Conservation (phyloP, 2,888 invertebrate species). For the Dicranocentrus wangi region DNA sequence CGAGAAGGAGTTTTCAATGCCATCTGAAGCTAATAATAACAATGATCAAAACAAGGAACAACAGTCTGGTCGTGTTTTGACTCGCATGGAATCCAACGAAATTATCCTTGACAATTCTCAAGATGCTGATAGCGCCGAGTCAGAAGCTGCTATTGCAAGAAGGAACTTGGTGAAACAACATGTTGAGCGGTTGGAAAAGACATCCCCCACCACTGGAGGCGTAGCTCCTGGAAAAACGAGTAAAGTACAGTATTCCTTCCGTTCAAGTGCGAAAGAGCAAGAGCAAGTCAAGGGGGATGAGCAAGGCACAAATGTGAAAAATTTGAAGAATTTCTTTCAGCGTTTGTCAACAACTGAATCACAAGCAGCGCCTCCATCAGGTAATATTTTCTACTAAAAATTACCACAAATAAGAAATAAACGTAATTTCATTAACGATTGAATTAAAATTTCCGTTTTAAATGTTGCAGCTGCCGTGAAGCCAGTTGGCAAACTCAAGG, state of each 20-base stretch:
- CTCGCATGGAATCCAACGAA: slow-evolving; percentile 27
- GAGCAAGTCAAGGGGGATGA: slow-evolving; percentile 1
- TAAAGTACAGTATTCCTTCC: slow-evolving; percentile 51
- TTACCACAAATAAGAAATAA: not conserved
- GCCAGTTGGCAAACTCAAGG: slow-evolving; percentile 50
- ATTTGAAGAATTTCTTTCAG: slow-evolving; percentile 62
- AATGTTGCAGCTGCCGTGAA: slow-evolving; percentile 24
- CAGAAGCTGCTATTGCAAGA: slow-evolving; percentile 37
- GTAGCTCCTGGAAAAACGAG: no score
- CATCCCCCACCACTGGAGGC: slow-evolving; percentile 12
- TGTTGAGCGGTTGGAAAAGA: slow-evolving; percentile 55
- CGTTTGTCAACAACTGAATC: slow-evolving; percentile 42
- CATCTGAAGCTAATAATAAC: slow-evolving; percentile 6
- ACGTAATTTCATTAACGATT: no score
- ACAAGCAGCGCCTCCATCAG: slow-evolving; percentile 38
- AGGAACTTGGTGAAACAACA: slow-evolving; percentile 55
- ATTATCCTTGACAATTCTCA: slow-evolving; percentile 26
- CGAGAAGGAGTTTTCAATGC: slow-evolving; percentile 41
- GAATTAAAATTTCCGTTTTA: not conserved
- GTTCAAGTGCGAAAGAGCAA: slow-evolving; percentile 32
- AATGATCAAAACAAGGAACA: not conserved
- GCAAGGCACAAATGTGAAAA: slow-evolving; percentile 56
- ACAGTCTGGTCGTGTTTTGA: not conserved
- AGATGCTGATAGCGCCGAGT: slow-evolving; percentile 7
- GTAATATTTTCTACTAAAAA: slow-evolving; percentile 9